Evolutionary conservation across 2,888 invertebrate genomes (phyloP), one percentile per base, ranked within the genome.

Genomic region (Metalampra italica): DNA sequence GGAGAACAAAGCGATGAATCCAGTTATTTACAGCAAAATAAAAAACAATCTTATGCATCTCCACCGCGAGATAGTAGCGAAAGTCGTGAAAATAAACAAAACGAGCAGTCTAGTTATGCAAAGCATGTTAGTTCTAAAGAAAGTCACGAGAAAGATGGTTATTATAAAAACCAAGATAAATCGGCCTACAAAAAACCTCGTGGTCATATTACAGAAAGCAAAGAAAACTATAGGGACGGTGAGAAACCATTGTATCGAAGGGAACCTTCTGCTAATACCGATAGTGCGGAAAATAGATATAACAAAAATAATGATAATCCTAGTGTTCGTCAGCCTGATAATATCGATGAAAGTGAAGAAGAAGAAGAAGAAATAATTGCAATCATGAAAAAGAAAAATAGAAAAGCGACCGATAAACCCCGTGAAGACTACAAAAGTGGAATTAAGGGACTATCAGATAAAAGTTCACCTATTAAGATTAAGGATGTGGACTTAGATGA

Each of bases 401-500:
- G 38, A 37, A 47, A 48, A 37, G 15, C 36, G n/a, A 9, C 14
- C 7, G 12, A 9, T 15, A 36, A 42, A 13, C 5, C 12, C 39
- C 12, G 9, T 37, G 22, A 39, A n/a, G 38, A 46, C 15, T 32
- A 34, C 4, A 29, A 39, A 32, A 37, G 32, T 43, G 22, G 43
- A 30, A 9, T 4, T 29, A 42, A 48, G 29, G 43, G 43, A 29
- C 14, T 47, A 1, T 22, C 40, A 14, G 55, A 49, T 43, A 36
- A 44, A 29, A 63, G 32, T 7, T 51, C 57, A 12, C 59, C 67
- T 9, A 49, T 49, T 29, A 57, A 54, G 40, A 64, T 75, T 52
- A 72, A 74, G 62, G 75, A 82, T 40, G 71, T 75, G 32, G 78
- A 81, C 53, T 64, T 74, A 54, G 68, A 57, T 45, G 74, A 80